Evolutionary conservation across 1,140 invertebrate species (phyloP).

Genomic region (Cyphomyrmex costatus): DNA sequence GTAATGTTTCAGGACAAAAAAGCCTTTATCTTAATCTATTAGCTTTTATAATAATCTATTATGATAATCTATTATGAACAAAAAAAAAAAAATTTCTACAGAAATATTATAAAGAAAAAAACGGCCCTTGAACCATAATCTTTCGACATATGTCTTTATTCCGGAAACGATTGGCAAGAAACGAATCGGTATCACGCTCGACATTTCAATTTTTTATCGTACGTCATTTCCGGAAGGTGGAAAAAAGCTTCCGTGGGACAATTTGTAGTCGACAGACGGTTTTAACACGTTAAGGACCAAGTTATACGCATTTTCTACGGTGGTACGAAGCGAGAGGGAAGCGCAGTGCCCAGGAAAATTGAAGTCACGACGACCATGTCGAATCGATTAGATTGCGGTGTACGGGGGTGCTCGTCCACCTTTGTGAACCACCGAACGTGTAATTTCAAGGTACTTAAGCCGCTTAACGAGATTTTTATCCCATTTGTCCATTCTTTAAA

Average conservation of each 20-base stretch:
- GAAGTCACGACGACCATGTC: conserved; percentile 69
- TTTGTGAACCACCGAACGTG: conserved; percentile 75
- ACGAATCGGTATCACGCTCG: conserved; percentile 44
- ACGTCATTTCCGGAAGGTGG: conserved; percentile 35
- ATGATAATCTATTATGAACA: too few relatives aligned
- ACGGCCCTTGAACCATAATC: not conserved
- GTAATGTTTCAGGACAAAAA: not conserved
- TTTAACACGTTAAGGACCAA: conserved; percentile 20
- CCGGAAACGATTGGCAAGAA: conserved; percentile 44
- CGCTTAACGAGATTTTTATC: conserved; percentile 78
- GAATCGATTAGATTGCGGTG: conserved; percentile 82
- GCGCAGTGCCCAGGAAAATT: conserved; percentile 51
- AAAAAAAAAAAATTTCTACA: too few relatives aligned
- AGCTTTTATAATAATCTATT: not conserved
- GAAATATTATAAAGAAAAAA: not conserved
- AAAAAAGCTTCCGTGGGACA: conserved; percentile 50
- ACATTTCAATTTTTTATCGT: conserved; percentile 50
- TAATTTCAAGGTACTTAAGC: conserved; percentile 86
- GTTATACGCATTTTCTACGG: conserved; percentile 53
- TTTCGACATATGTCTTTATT: conserved; percentile 50
- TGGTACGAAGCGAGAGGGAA: conserved; percentile 29
- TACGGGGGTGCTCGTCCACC: conserved; percentile 75
- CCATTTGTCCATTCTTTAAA: not conserved
- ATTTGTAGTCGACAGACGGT: conserved; percentile 8
- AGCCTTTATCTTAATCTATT: not conserved